Conservation (phyloP, 1,140 invertebrate genomes). For the Pristionchus pacificus region DNA sequence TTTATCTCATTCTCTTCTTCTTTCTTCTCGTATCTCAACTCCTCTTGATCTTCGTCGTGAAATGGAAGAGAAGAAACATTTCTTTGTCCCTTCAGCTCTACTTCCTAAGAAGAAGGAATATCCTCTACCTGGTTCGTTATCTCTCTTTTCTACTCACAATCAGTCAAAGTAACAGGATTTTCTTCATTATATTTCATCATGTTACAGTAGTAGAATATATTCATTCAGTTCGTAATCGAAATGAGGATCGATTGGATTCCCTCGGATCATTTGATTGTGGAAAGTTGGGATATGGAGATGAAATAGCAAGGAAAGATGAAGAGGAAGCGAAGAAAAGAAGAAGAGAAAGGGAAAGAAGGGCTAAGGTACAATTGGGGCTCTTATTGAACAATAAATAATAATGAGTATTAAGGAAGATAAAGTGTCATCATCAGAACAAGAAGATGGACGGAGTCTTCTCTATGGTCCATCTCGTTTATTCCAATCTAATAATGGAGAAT, state of each 20-base stretch:
- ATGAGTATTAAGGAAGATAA: not conserved
- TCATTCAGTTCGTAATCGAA: not conserved
- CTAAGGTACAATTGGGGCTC: too few species aligned
- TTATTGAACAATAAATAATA: too few species aligned
- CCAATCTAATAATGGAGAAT: not conserved
- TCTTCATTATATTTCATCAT: not conserved
- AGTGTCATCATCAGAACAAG: not conserved
- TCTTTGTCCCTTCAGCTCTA: conserved; percentile 7
- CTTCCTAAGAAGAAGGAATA: not conserved
- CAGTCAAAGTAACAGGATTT: not conserved
- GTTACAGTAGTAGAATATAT: not conserved
- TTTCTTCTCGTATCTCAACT: too few species aligned
- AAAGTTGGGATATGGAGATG: not conserved
- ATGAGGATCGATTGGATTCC: not conserved
- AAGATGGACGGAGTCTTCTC: not conserved
- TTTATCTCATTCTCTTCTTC: too few species aligned
- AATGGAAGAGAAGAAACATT: conserved; percentile 18
- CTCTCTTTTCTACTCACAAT: not conserved
- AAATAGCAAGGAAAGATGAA: not conserved
- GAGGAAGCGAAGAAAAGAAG: not conserved
- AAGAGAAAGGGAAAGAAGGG: conserved; percentile 9
- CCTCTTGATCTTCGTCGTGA: conserved; percentile 2
- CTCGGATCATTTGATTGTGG: not conserved
- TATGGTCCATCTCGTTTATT: not conserved
- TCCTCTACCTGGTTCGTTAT: not conserved